Conservation (phyloP, 2,797 vertebrate species). For the Limnodromus scolopaceus region DNA sequence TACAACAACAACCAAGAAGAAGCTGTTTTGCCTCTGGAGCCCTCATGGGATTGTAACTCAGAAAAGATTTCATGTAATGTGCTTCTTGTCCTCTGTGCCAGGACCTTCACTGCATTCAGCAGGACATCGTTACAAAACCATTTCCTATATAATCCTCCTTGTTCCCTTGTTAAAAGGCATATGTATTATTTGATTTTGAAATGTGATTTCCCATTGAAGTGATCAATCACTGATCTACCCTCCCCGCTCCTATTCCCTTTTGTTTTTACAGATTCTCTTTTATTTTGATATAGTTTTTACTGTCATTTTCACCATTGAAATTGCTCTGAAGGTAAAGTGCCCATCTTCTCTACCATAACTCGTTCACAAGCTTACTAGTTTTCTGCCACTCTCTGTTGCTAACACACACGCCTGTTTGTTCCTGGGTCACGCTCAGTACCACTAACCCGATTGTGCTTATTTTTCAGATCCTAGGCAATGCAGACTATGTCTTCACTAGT, state of each 20-base stretch:
- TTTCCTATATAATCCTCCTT: background rate
- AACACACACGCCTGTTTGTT: conserved; percentile 71
- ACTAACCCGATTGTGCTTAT: conserved; percentile 83
- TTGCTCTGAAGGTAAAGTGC: conserved; percentile 85
- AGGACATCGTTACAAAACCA: background rate
- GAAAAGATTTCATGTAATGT: conserved; percentile 21
- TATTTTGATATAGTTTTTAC: conserved; percentile 89
- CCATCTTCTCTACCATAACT: conserved; percentile 37
- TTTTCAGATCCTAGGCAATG: conserved; percentile 98
- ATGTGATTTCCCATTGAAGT: conserved; percentile 34
- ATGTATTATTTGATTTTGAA: conserved; percentile 44
- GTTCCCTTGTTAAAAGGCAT: background rate
- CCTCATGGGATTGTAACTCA: background rate
- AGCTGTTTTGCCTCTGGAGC: background rate
- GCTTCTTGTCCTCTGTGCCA: conserved; percentile 28
- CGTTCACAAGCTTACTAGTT: conserved; percentile 45
- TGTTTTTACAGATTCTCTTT: conserved; percentile 86
- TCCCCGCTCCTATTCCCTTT: conserved; percentile 64
- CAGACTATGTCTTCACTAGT: conserved; percentile 99
- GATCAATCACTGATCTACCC: conserved; percentile 56
- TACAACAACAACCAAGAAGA: background rate
- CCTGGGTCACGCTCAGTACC: conserved; percentile 67
- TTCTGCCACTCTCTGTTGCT: conserved; percentile 72
- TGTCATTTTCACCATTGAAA: conserved; percentile 88
- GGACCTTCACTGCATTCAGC: conserved; percentile 38